Base-by-base conservation (phyloP, 2,888 invertebrate species). In the Ophioninae sp. region DNA sequence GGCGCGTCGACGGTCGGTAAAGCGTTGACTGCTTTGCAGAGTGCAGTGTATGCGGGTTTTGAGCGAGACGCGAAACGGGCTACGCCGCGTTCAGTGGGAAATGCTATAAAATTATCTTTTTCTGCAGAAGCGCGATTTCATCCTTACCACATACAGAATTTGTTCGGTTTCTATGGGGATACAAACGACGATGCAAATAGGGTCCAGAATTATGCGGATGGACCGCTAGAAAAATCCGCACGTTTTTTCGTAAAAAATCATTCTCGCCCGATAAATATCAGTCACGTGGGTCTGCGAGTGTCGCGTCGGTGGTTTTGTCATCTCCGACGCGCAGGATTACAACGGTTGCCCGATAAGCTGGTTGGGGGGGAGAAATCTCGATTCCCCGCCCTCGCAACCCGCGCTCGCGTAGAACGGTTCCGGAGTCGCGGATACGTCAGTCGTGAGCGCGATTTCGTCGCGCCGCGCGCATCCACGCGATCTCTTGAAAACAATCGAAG, bases 381-480 rank as follows among this genome's bases (percentile, higher is more conserved):
- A 22, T 58, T 59, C 17, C 37, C n/a, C 23, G 3, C 63, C 44
- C 41, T 22, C 63, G 8, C 58, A 58, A 39, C 37, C 65, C 44
- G 39, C 64, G 56, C 71, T 10, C 71, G 20, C 71, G 30, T 71
- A 81, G 63, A 76, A 80, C 81, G 82, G 81, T 79, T 84, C 86
- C 83, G 82, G 87, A 85, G 83, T 85, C 84, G 86, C 87, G 85
- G 84, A 87, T 87, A 85, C 88, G 87, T 85, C 90, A 91, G 91
- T 91, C 89, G 91, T 89, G 87, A 90, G 89, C 90, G 90, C 90
- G 90, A 89, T 90, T 87, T 84, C 85, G 88, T 87, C 90, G 90
- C 90, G 90, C 87, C 88, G 89, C 88, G 89, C 82, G 82, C 85
- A 80, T 86, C 30, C 13, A 73, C 64, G 63, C 58, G 61, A 30